phyloP scores from a whole-genome alignment of 2,113 vertebrate genomes.

The Bungarus multicinctus region DNA sequence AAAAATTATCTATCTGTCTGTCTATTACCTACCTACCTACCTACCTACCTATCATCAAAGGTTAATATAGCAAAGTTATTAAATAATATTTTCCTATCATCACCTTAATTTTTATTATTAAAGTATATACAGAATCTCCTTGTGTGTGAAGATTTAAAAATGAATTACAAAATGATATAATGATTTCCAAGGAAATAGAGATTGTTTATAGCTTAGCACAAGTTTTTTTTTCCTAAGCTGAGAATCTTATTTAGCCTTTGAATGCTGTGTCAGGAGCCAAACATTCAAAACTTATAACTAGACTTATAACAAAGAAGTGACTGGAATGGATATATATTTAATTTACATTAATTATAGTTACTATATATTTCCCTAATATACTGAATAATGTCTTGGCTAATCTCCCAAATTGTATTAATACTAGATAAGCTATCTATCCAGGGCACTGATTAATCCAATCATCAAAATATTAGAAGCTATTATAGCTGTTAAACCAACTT shows the following conservation, averaged over 20 bases:
- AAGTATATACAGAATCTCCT: background rate
- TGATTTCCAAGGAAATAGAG: background rate
- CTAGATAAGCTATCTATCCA: background rate
- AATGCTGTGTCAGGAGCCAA: background rate
- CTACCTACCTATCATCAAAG: background rate
- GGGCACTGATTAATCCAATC: background rate
- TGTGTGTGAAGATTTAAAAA: background rate
- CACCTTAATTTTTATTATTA: background rate
- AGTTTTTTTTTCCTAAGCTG: background rate
- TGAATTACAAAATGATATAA: background rate
- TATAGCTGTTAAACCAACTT: background rate
- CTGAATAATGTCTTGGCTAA: background rate
- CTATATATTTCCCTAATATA: background rate
- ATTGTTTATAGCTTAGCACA: background rate
- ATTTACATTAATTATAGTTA: background rate
- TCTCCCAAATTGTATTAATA: background rate
- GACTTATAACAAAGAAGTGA: background rate
- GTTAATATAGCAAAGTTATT: background rate
- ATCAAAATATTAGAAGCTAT: background rate
- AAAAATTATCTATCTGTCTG: no score
- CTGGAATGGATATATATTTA: background rate
- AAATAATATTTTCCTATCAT: background rate
- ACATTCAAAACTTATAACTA: background rate
- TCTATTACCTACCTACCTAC: no score
- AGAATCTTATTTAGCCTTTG: background rate